A percentile compares a stretch with the other conserved stretches of the same genome.
Evolutionary conservation across 2,113 vertebrate genomes (phyloP).

Genomic region (Athene noctua): DNA sequence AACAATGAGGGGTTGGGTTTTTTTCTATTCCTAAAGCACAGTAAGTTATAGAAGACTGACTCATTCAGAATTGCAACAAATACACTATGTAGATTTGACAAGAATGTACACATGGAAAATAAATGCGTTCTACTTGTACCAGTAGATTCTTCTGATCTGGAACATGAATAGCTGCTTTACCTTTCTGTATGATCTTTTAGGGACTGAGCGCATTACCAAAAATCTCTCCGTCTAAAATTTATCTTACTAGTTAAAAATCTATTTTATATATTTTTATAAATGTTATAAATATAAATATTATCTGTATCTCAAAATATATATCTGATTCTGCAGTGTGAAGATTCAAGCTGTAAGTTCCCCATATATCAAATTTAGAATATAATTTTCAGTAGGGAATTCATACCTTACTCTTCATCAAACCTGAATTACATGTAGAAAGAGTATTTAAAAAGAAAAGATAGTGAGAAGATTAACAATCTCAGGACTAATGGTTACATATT

Average conservation of each 20-base stretch:
- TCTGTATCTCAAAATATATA: no score
- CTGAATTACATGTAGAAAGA: background rate
- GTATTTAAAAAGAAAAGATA: background rate
- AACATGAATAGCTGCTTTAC: background rate
- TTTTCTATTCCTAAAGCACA: slow-evolving; percentile 31
- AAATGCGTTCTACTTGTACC: background rate
- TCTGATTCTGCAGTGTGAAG: background rate
- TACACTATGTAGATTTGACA: background rate
- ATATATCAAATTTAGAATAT: background rate
- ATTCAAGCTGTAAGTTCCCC: background rate
- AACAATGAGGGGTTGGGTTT: background rate
- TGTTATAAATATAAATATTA: no score
- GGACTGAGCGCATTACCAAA: background rate
- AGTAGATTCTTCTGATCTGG: background rate
- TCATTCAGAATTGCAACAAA: background rate
- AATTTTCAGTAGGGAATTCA: background rate
- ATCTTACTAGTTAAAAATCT: background rate
- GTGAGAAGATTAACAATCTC: background rate
- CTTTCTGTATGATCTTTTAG: background rate
- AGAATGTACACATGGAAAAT: background rate
- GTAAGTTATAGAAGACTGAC: background rate
- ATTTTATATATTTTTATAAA: background rate
- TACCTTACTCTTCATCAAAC: background rate
- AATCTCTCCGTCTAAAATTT: background rate
- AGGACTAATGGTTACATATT: background rate